Base-by-base conservation (phyloP, 2,113 vertebrate species). In the Spilogale gracilis region DNA sequence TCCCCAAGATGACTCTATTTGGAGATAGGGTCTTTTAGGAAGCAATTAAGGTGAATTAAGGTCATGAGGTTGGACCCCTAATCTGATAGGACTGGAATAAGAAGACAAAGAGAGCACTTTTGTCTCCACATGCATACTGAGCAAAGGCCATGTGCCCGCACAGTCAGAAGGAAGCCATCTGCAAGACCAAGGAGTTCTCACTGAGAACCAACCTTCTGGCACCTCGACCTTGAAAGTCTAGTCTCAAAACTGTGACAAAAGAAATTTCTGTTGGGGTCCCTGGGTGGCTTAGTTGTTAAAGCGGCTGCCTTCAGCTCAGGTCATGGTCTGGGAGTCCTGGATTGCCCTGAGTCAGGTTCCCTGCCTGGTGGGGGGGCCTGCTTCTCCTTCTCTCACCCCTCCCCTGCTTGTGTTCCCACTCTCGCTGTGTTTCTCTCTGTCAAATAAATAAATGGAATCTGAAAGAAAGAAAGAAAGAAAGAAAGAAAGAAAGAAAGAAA, bases 91-190 rank as follows among this genome's bases (percentile, higher is more conserved):
- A 45, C 43, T 80, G 14, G 30, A 5, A 10, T 38, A 87, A 87
- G 73, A 84, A 84, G 27, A 87, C 18, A 5, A 78, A 78, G 23
- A 69, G 65, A 54, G 43, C 2, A 58, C 9, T 56, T 67, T 6
- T 38, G 23, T 78, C 11, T 32, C 27, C 12, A 0, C 21, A 3
- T 2, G 48, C 1, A 2, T 48, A 14, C 6, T 0, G 48, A 80
- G 45, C 52, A 61, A 52, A 90, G 61, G 54, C 30, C 52, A 12
- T 32, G 58, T 71, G 63, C 61, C 63, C 61, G 52, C 45, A 43
- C 9, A 61, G 54, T 0, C 23, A 86, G 82, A 80, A 61, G 27
- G 48, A 30, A 78, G 60, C 30, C 43, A 7, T 54, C 52, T 69
- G 60, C 25, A 78, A 79, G n/a, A 18, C 60, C 12, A 23, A 56